Percentiles rank a stretch among this genome's conserved stretches.
Conservation (phyloP, 1,140 invertebrate genomes). For the Scaptomyza graminum region DNA sequence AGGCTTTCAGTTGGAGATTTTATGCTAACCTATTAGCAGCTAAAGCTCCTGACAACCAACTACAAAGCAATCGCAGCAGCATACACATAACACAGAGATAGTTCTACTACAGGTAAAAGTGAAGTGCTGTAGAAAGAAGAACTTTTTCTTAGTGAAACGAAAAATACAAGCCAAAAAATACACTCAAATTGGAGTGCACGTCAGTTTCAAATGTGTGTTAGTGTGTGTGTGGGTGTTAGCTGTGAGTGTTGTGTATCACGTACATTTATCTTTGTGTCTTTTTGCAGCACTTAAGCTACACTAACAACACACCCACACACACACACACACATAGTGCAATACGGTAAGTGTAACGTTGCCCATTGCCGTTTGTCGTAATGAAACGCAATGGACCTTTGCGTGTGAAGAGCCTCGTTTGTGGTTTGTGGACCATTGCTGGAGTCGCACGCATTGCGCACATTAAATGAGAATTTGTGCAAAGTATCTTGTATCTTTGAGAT, state of each 20-base stretch:
- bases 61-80: neutral
- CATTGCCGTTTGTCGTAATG: constrained; percentile 74
- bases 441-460: constrained; percentile 25
- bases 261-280: constrained; percentile 82
- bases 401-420: constrained; percentile 55
- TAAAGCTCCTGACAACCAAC: neutral
- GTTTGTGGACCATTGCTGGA: constrained; percentile 35
- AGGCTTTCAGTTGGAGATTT: neutral
- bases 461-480: constrained; percentile 44
- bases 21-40: neutral
- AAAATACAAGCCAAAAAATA: constrained; percentile 57
- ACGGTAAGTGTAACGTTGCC: constrained; percentile 41
- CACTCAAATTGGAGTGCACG: constrained; percentile 72
- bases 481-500: constrained; percentile 40
- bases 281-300: constrained; percentile 78
- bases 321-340: constrained; percentile 40
- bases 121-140: constrained; percentile 4
- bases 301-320: constrained; percentile 49
- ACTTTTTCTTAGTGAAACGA: constrained; percentile 16
- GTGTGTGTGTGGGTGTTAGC: constrained; percentile 18
- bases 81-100: neutral
- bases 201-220: constrained; percentile 37
- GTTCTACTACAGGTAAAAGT: neutral
- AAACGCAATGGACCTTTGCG: constrained; percentile 73
- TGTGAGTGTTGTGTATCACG: constrained; percentile 58